Conservation (phyloP, 2,113 vertebrate genomes). For the cat (Felis catus) region F.catus_Fca126_mat1.0 CM031415.1:62658501-62659000, state of each 20-base stretch:
- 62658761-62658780: not conserved
- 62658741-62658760: not conserved
- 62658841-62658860: not conserved
- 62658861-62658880: not conserved
- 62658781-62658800: not conserved
- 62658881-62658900: not conserved
- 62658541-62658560: not conserved
- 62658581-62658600: not conserved
- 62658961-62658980: not conserved
- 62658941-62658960: not conserved
- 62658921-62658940: not conserved
- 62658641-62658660: not conserved
- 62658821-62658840: not conserved
- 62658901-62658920: not conserved
- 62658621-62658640: not conserved
- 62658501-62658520: not conserved
- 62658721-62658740: not conserved
- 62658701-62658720: not conserved
- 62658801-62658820: not conserved
- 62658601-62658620: not conserved
- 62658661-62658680: not conserved
- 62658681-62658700: not conserved
- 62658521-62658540: no score
- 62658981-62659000: not conserved
- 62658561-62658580: not conserved